Conservation (phyloP, 1,140 invertebrate genomes). For the Zaprionus nigranus region DNA sequence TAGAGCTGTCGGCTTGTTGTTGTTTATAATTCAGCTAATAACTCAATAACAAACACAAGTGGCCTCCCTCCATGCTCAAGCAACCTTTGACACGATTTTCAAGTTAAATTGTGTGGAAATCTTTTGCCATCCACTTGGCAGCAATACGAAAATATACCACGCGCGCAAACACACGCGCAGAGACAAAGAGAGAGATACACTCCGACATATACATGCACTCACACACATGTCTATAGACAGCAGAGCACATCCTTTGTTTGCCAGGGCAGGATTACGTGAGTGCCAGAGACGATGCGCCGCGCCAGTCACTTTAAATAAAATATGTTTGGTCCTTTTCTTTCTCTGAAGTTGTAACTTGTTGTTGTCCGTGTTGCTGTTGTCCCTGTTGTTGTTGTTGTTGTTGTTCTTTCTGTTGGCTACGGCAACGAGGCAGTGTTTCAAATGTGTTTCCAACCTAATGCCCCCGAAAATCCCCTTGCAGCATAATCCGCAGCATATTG, state of each 20-base stretch:
- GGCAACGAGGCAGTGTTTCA: constrained; percentile 72
- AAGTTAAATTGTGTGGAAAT: constrained; percentile 83
- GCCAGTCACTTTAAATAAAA: constrained; percentile 82
- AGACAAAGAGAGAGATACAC: background rate
- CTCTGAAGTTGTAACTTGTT: constrained; percentile 23
- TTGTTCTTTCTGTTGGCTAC: constrained; percentile 24
- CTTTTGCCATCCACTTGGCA: constrained; percentile 65
- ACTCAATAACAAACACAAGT: constrained; percentile 41
- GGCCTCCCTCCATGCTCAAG: background rate
- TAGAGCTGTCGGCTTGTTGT: constrained; percentile 6
- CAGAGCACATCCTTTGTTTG: constrained; percentile 67
- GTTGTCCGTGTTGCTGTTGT: constrained; percentile 6
- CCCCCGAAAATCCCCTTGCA: constrained; percentile 77
- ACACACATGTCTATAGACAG: constrained; percentile 21
- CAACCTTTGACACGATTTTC: constrained; percentile 68
- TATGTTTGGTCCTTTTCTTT: constrained; percentile 73
- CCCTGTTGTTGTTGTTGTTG: constrained; percentile 17
- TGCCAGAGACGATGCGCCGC: constrained; percentile 37
- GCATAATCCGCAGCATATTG: constrained; percentile 79
- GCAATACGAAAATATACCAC: constrained; percentile 59
- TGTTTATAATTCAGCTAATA: constrained; percentile 43
- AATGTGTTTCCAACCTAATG: constrained; percentile 83
- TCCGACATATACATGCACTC: background rate
- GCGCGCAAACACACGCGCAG: constrained; percentile 1
- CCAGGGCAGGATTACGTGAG: constrained; percentile 65